Evolutionary conservation across 2,113 vertebrate species (phyloP), one percentile per base, ranked within the genome.

Genomic region (Formicarius rufipectus): DNA sequence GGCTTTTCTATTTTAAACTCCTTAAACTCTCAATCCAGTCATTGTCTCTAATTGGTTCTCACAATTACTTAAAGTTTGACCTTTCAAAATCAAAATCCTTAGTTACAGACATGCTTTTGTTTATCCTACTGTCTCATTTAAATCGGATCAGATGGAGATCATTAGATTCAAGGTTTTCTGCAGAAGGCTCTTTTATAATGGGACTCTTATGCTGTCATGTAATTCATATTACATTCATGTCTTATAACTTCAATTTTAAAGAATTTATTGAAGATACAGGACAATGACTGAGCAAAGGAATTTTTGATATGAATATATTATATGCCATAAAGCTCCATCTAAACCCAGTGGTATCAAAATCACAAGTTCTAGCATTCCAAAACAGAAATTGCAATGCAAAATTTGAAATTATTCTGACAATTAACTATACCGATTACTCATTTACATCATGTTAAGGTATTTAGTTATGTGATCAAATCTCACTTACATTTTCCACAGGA

Each of bases 101-200:
- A 71, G 73, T 91, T 81, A 93, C 19, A 89, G 50, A 91, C 37
- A 73, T 16, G 49, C 24, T 74, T 89, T 71, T 87, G 31, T 81
- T 89, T 69, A 84, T 69, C 30, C n/a, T 31, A 40, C 64, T 66
- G 21, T 80, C 91, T 94, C 68, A 92, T 94, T 96, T 89, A 74
- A 91, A 84, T 14, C 1, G 39, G 45, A 94, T 90, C 55, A 94
- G 28, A 25, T 53, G 49, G 37, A 23, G 64, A 95, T 89, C 90
- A 84, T 81, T 91, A 92, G 37, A 91, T 77, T 62, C 50, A 63
- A 90, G 25, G 25, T 76, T 86, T 90, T 84, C 50, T 94, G 73
- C 52, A 95, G 39, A 89, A 84, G 28, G 22, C 15, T 60, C 20
- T 28, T 77, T 83, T 73, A 77, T 53, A 69, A 66, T 18, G 16